Evolutionary conservation across 2,888 invertebrate genomes (phyloP), one percentile per base, ranked within the genome.

Genomic region (Callyntrura sp.): DNA sequence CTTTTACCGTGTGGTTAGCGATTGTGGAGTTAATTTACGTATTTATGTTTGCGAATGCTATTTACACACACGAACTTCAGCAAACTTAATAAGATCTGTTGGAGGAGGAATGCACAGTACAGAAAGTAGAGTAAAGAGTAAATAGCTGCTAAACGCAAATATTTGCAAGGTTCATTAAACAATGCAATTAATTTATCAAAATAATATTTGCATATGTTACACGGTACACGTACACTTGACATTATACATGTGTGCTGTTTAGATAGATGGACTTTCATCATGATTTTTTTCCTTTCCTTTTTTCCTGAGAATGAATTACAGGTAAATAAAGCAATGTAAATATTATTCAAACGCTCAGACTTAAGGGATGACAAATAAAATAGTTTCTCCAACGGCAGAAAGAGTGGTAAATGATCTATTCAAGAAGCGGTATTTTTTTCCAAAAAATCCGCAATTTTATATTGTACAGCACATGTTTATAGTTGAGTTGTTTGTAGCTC

Each of bases 101-200:
- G 14, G 12, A 51, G 51, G 12, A 51, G 51, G 2, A 35, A 2
- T 6, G 35, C 6, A 35, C 35, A 35, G 35, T 35, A 35, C 35
- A 35, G 35, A 35, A 35, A 35, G 35, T 35, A 35, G 35, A 35
- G 6, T 35, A 35, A n/a, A 14, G n/a, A 51, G 51, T n/a, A 51
- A 51, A 51, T 51, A n/a, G 17, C 60, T 60, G 12, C 17, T 60
- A 8, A 8, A 20, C 20, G 35, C 20, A 76, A 48, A 48, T 76
- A 51, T 51, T 55, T 78, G 25, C 51, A 78, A 35, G 20, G 55
- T 78, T 35, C 78, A 78, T 78, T 78, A 78, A 35, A 78, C 78
- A 78, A 78, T 55, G 57, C 23, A 78, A 57, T 78, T 78, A 78
- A 78, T 78, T 78, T 55, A 78, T 51, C 55, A 28, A 55, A 78